Evolutionary conservation across 2,888 invertebrate genomes (phyloP), one percentile per base, ranked within the genome.

Genomic region (Saturnia japonica): DNA sequence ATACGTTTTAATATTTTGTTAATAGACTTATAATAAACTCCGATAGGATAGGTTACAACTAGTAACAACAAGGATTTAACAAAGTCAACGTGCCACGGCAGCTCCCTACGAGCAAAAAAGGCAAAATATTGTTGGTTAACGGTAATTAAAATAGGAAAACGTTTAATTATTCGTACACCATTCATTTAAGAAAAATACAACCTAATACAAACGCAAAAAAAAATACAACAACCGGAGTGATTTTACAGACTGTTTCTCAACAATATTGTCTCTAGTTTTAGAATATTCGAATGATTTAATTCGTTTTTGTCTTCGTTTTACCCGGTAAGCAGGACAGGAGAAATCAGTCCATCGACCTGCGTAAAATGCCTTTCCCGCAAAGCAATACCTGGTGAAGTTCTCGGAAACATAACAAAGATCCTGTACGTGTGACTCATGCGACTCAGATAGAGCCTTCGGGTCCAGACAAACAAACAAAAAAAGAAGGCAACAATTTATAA

Each of bases 361-460:
- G 88, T 90, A 88, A 89, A 88, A 85, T 86, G 84, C 87, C 88
- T 89, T 93, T 90, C 88, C 89, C 91, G 92, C 91, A 91, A 90
- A 90, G 89, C 88, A 81, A 83, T 83, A 84, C 81, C 87, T 85
- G 86, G 81, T 82, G 86, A 83, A 87, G 84, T 94, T 94, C 93
- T 89, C 85, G 85, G 93, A 94, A 94, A 86, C 86, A 87, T 85
- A 92, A 94, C 93, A 93, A 94, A 93, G 94, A 91, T 94, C 91
- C 91, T 89, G 88, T 86, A 83, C 88, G 80, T 79, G 87, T 93
- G 93, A 93, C 84, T 93, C 93, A 93, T 84, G 78, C 78, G 78
- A 78, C 76, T 77, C 80, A 77, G 76, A 80, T 80, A 84, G 79
- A 87, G 79, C 85, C 88, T 89, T 80, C 81, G 76, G 64, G 82